Evolutionary conservation across 2,113 vertebrate species (phyloP), one percentile per base, ranked within the genome.

Genomic region (Brachionichthys hirsutus): DNA sequence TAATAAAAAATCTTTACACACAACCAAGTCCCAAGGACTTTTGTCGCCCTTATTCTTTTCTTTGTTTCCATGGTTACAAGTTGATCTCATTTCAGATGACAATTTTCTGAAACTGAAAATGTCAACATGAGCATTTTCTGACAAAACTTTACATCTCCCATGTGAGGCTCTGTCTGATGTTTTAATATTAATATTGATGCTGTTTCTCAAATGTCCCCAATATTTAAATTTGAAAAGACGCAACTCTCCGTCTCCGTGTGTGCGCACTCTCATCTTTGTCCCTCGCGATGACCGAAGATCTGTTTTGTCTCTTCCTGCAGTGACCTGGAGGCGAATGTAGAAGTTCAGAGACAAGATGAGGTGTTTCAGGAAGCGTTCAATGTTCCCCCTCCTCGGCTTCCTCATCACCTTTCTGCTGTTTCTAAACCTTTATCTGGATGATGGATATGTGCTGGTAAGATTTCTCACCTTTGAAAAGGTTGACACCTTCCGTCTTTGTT

Each of bases 341-440:
- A 95, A 93, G 89, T 88, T 87, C 93, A 79, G 93, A 30, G 24
- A 98, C 91, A 98, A 94, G 91, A 98, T 98, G 96, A 94, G 96
- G 92, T 97, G 93, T 86, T 90, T 96, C 83, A 87, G 96, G 85
- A 98, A 98, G 81, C 91, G 95, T 61, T 95, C 94, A 75, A 87
- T 92, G 67, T 91, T 95, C 45, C 96, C 95, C 0, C 92, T 97
- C 83, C 88, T 98, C 57, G 94, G 93, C 79, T 85, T 95, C 74
- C 92, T 98, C 75, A 90, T 96, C 36, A 87, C 93, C 87, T 95
- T 93, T 51, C 91, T 98, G 77, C 90, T 98, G 34, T 94, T 97
- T 77, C 92, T 98, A 88, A 98, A 95, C 68, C 91, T 98, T 20
- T 98, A 95, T 84, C 93, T 96, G 87, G 96, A 98, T 79, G 94